Conservation (phyloP, 2,113 vertebrate genomes). For the Euleptes europaea region DNA sequence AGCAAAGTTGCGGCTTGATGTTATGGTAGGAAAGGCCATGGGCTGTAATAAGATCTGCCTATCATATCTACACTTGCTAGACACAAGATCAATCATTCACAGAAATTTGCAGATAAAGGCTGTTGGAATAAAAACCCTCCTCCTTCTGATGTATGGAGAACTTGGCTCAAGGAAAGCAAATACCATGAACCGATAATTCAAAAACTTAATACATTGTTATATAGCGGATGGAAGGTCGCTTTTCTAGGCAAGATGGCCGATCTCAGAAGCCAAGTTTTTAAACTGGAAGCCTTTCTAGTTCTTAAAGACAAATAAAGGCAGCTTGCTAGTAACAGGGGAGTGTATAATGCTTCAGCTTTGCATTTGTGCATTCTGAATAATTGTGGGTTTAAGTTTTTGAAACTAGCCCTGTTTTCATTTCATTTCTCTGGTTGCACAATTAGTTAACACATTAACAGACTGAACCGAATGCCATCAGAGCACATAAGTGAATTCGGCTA, state of each 20-base stretch:
- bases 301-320: conserved; percentile 11
- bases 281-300: neutral
- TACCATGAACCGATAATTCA: conserved; percentile 9
- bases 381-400: neutral
- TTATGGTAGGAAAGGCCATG: neutral
- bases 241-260: neutral
- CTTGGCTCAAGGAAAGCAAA: conserved; percentile 25
- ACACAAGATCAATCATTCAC: neutral
- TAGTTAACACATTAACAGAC: neutral
- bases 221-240: neutral
- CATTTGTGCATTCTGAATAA: neutral
- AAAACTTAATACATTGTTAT: conserved; percentile 4
- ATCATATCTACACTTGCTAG: neutral
- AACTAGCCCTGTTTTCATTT: neutral
- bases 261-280: conserved; percentile 18
- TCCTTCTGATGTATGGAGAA: neutral
- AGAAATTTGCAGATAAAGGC: neutral
- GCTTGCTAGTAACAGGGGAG: neutral
- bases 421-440: neutral
- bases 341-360: neutral
- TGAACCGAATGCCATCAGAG: neutral
- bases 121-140: conserved; percentile 3
- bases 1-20: neutral
- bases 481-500: neutral
- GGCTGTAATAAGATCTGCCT: neutral